Conservation (phyloP, 2,113 vertebrate species). For the Paracanthobrama guichenoti region DNA sequence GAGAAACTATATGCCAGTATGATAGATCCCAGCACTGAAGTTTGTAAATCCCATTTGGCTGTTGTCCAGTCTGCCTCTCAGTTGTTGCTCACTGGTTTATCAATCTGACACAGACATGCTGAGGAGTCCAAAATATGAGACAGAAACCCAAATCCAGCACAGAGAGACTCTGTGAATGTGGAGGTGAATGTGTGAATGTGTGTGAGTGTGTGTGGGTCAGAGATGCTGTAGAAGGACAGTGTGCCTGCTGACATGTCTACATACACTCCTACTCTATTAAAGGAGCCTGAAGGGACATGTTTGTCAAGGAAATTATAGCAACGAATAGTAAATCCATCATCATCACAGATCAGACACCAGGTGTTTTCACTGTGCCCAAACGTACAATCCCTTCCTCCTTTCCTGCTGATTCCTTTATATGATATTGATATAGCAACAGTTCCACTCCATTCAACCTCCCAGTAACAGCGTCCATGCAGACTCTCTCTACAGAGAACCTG, state of each 20-base stretch:
- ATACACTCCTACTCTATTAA: not conserved
- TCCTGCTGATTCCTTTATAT: not conserved
- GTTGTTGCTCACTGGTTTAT: not conserved
- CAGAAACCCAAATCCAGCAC: not conserved
- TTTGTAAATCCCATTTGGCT: too few species aligned
- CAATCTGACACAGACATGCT: not conserved
- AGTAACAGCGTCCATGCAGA: not conserved
- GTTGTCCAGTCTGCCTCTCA: not conserved
- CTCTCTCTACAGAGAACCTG: not conserved
- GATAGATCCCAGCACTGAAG: too few species aligned
- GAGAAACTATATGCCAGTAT: too few species aligned
- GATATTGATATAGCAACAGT: not conserved
- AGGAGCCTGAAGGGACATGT: not conserved
- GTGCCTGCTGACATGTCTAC: not conserved
- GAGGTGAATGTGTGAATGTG: not conserved
- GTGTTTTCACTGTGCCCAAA: not conserved
- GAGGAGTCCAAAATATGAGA: not conserved
- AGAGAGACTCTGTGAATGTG: not conserved
- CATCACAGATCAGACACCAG: not conserved
- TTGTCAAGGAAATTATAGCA: not conserved
- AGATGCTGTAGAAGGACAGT: not conserved
- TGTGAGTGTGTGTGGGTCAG: not conserved
- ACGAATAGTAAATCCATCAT: rapidly evolving
- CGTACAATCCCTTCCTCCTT: rapidly evolving
- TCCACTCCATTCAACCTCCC: not conserved